phyloP scores from a whole-genome alignment of 2,113 vertebrate species.

The Callionymus lyra region DNA sequence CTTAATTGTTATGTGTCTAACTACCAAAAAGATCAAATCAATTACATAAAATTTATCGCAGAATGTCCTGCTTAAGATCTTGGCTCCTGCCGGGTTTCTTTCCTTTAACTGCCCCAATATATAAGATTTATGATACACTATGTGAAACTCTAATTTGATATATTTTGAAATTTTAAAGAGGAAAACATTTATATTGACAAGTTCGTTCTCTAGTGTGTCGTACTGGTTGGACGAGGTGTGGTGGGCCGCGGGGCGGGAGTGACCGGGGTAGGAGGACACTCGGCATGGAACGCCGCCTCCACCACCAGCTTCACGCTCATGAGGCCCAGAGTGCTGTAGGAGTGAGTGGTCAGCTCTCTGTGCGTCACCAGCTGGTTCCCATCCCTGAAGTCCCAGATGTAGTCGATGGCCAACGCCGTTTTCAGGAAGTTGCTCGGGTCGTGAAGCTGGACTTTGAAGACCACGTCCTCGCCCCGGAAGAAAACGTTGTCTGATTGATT shows the following conservation, averaged over 20 bases:
- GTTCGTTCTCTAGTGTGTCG: too few relatives aligned
- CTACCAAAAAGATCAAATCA: too few relatives aligned
- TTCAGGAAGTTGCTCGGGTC: conserved; percentile 87
- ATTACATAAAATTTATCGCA: too few relatives aligned
- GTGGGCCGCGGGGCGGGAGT: conserved; percentile 51
- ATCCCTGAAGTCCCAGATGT: conserved; percentile 85
- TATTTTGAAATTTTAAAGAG: too few relatives aligned
- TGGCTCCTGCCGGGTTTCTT: too few relatives aligned
- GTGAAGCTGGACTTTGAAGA: conserved; percentile 75
- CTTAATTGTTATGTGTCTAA: too few relatives aligned
- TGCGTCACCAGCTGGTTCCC: conserved; percentile 79
- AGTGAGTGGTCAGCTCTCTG: conserved; percentile 67
- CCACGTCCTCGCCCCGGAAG: conserved; percentile 74
- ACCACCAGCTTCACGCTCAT: conserved; percentile 77
- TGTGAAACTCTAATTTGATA: too few relatives aligned
- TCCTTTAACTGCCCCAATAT: too few relatives aligned
- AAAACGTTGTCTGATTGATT: conserved; percentile 78
- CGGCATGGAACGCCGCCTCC: conserved; percentile 71
- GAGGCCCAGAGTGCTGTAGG: conserved; percentile 70
- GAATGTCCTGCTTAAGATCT: too few relatives aligned
- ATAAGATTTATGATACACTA: too few relatives aligned
- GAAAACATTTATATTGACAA: too few relatives aligned
- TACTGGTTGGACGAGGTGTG: conserved; percentile 31
- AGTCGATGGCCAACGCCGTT: conserved; percentile 69
- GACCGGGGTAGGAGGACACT: conserved; percentile 63